Base-by-base conservation (phyloP, 2,113 vertebrate genomes). In the Lophochroa leadbeateri region DNA sequence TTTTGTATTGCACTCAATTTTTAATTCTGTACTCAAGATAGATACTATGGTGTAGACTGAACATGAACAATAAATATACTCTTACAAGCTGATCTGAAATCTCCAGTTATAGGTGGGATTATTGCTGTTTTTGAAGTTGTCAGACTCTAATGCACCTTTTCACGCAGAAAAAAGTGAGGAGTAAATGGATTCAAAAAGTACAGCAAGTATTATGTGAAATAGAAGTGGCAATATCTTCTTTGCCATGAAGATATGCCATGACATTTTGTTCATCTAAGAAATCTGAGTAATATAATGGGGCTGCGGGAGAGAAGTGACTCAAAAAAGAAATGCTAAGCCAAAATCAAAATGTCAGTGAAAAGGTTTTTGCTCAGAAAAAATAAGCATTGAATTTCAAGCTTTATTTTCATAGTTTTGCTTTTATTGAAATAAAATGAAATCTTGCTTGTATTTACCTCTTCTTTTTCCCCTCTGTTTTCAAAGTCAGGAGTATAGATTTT, bases 221-320 rank as follows among this genome's bases (percentile, higher is more conserved):
- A 58, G n/a, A 77, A 81, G 53, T 33, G 53, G 21, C 35, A 70
- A 1, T 82, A 33, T 65, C 44, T 77, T 88, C 31, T 64, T 21
- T 78, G 53, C 41, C 11, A 3, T 20, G 27, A 44, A 57, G 31
- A 37, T 57, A 9, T 1, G 3, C 46, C 0, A 0, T 46, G n/a
- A 67, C 1, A 3, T 88, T 82, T 82, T 18, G 25, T 29, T 93
- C n/a, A 16, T 58, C 61, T 71, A 6, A 58, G 88, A 86, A 82
- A 53, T 85, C 47, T 49, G 43, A 67, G 43, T 68, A 68, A 80
- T 67, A 4, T 24, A 89, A 41, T 68, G n/a, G 37, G 13, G 8
- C 63, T 80, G 47, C 86, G n/a, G 57, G 63, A 80, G 84, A 71
- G n/a, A 53, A 88, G 21, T 35, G 37, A 67, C 50, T 86, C n/a